These are phyloP conservation scores for Seriola quinqueradiata DNA, from an alignment of 2,113 vertebrate genomes.

Conservation along the genomic window DNA sequence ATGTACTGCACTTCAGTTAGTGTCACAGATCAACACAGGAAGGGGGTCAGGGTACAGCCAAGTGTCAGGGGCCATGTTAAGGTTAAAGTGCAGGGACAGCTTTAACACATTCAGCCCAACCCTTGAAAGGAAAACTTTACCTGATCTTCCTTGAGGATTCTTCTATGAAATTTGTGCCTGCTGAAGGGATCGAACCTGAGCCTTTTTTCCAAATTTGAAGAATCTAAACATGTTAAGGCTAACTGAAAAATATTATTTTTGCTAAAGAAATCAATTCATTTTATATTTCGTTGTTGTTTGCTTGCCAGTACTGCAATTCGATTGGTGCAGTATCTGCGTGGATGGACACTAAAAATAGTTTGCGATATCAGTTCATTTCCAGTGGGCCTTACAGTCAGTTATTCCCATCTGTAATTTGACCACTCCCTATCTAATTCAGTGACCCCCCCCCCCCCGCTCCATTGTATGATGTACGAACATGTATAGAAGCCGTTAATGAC, in stretches of 20 bases:
- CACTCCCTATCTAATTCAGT: too few species aligned
- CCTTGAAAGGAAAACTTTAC: constrained; percentile 16
- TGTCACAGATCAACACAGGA: neutral
- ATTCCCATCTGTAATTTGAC: too few species aligned
- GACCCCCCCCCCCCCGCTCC: too few species aligned
- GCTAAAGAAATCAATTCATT: neutral
- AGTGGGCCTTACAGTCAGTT: too few species aligned
- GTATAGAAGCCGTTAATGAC: too few species aligned
- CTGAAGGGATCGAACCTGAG: neutral
- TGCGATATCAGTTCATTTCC: too few species aligned
- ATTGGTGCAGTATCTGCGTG: too few species aligned
- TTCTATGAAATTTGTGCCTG: neutral
- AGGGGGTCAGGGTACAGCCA: constrained; percentile 18
- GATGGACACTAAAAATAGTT: too few species aligned
- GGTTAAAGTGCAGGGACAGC: constrained; percentile 48
- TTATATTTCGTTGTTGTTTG: neutral
- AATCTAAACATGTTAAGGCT: neutral
- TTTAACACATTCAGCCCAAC: constrained; percentile 21
- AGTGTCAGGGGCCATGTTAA: neutral
- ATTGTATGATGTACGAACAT: neutral
- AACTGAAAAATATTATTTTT: neutral
- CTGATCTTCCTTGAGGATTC: constrained; percentile 1
- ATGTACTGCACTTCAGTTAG: constrained; percentile 19
- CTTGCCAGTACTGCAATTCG: neutral
- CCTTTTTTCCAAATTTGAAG: neutral